Conservation (phyloP, 2,113 vertebrate species). For the Melanotaenia duboulayi region DNA sequence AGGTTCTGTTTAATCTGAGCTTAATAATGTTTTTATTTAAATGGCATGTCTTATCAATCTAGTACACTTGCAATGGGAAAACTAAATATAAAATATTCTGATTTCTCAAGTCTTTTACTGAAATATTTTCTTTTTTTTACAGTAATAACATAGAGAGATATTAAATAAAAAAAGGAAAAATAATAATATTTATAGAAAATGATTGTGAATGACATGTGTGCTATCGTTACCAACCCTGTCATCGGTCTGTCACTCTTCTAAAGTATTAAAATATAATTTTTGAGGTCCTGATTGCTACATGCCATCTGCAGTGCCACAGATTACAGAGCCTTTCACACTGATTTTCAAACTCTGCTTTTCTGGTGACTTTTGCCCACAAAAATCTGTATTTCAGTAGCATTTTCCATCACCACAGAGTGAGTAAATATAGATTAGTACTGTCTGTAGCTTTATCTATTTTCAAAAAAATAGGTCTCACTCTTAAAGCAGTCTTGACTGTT, state of each 20-base stretch:
- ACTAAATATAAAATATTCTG: neutral
- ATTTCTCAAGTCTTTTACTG: neutral
- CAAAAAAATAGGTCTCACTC: slow-evolving; percentile 17
- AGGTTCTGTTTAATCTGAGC: slow-evolving; percentile 12
- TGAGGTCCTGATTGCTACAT: no score
- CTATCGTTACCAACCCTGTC: no score
- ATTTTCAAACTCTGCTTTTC: no score
- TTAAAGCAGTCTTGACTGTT: slow-evolving; percentile 17
- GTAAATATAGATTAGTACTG: slow-evolving; percentile 39
- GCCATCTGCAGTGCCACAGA: no score
- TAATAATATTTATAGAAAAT: neutral
- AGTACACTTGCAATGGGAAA: neutral
- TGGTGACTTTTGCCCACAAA: neutral
- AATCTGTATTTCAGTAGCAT: slow-evolving; percentile 24
- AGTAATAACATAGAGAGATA: neutral
- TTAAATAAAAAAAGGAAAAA: neutral
- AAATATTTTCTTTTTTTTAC: neutral
- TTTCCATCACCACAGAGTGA: slow-evolving; percentile 22
- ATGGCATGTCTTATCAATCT: neutral
- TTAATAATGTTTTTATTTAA: slow-evolving; percentile 11
- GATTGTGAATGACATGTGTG: neutral
- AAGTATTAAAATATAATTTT: no score
- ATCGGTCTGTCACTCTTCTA: no score
- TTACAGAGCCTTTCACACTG: no score
- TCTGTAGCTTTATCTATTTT: slow-evolving; percentile 14